Percentiles rank a stretch among this genome's conserved stretches.
Evolutionary conservation across 2,797 vertebrate genomes (phyloP).

Genomic region (Adelosebastes latens): DNA sequence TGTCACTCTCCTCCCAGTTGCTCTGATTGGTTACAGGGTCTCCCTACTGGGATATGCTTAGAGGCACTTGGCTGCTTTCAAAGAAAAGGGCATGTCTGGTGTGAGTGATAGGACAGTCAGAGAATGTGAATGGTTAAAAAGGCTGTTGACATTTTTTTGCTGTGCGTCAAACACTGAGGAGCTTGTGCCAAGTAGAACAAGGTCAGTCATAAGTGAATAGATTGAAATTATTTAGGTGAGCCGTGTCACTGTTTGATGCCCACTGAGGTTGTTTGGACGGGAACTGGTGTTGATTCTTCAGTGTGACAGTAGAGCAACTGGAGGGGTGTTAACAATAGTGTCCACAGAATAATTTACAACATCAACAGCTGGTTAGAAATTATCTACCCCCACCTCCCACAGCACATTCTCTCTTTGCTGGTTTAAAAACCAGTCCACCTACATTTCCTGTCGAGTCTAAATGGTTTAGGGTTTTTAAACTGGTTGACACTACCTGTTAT

Average conservation of each 20-base stretch:
- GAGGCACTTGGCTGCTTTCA: neutral
- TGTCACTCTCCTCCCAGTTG: conserved; percentile 38
- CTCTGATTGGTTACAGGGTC: conserved; percentile 59
- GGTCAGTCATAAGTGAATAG: neutral
- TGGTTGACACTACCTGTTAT: neutral
- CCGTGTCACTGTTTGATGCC: neutral
- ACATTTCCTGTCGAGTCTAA: neutral
- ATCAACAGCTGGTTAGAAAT: neutral
- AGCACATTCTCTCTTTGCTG: too few relatives aligned
- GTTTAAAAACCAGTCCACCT: neutral
- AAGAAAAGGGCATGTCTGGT: neutral
- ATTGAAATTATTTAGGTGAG: neutral
- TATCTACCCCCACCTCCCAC: too few relatives aligned
- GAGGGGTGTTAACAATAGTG: neutral
- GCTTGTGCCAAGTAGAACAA: neutral
- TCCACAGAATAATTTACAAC: neutral
- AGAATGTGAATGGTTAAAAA: neutral
- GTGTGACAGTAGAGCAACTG: neutral
- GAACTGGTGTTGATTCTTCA: neutral
- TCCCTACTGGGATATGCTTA: neutral
- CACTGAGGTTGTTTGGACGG: neutral
- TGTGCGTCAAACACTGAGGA: neutral
- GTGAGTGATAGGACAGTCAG: neutral
- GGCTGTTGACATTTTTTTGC: neutral
- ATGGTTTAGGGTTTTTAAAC: neutral